Percentiles rank a stretch among this genome's conserved stretches.
Conservation (phyloP, 1,140 invertebrate genomes). For the Ceratoteleas bidentatus region DNA sequence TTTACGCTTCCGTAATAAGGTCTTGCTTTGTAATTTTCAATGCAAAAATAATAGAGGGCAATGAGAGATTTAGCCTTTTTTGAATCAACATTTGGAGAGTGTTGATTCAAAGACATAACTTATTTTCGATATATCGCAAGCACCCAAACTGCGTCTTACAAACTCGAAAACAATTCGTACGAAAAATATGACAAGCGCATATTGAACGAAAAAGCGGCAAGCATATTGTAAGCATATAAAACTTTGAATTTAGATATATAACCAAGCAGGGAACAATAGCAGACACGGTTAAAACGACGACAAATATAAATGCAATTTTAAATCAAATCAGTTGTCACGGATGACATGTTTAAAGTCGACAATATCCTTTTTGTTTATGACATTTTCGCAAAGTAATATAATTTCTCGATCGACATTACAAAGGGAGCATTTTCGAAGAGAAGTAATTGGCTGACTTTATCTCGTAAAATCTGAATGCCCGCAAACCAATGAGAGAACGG, state of each 20-base stretch:
- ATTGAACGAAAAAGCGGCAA: too few relatives aligned
- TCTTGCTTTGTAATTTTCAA: background rate
- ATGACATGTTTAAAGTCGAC: conserved; percentile 51
- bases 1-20: conserved; percentile 14
- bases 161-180: too few relatives aligned
- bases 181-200: too few relatives aligned
- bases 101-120: background rate
- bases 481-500: conserved; percentile 67
- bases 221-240: too few relatives aligned
- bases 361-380: conserved; percentile 63
- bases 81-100: conserved; percentile 1
- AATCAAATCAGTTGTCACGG: conserved; percentile 55
- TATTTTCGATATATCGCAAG: too few relatives aligned
- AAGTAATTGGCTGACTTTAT: conserved; percentile 68
- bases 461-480: conserved; percentile 68
- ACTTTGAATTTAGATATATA: too few relatives aligned
- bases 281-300: too few relatives aligned
- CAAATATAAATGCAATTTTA: conserved; percentile 13
- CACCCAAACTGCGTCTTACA: too few relatives aligned
- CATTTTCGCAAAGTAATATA: conserved; percentile 61
- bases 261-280: too few relatives aligned
- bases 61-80: background rate
- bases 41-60: conserved; percentile 1
- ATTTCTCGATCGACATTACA: conserved; percentile 62
- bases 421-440: conserved; percentile 64